These are phyloP conservation scores for Heliconius melpomene DNA, from an alignment of 1,140 invertebrate genomes.

Conservation along the genomic window DNA sequence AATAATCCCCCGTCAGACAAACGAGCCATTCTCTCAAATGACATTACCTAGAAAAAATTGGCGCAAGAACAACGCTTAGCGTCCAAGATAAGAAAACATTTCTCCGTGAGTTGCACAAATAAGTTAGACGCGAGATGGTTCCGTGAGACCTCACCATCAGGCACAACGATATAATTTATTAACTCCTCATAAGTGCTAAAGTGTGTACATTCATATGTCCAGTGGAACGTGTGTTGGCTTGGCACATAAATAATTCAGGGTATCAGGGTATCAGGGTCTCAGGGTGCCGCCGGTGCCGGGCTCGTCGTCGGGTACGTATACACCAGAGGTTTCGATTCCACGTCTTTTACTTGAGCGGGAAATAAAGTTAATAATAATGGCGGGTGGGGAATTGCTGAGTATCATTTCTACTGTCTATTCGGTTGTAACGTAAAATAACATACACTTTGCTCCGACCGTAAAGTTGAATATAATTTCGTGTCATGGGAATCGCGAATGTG, in stretches of 20 bases:
- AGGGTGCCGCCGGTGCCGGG: slow-evolving; percentile 17
- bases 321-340: slow-evolving; percentile 46
- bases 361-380: slow-evolving; percentile 51
- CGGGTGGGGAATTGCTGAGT: slow-evolving; percentile 40
- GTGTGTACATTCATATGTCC: slow-evolving; percentile 77
- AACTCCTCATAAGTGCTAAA: slow-evolving; percentile 79
- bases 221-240: slow-evolving; percentile 50
- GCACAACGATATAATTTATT: slow-evolving; percentile 74
- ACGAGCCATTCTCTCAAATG: slow-evolving; percentile 26
- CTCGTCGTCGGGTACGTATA: slow-evolving; percentile 31
- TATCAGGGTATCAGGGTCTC: slow-evolving; percentile 50
- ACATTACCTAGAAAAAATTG: slow-evolving; percentile 32
- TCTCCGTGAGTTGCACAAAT: slow-evolving; percentile 48
- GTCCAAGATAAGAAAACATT: slow-evolving; percentile 11
- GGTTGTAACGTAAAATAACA: slow-evolving; percentile 44
- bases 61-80: slow-evolving; percentile 23
- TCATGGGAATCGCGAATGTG: slow-evolving; percentile 37
- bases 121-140: slow-evolving; percentile 42
- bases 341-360: slow-evolving; percentile 48
- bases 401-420: slow-evolving; percentile 44
- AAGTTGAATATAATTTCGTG: slow-evolving; percentile 47
- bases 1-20: slow-evolving; percentile 31
- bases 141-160: slow-evolving; percentile 62
- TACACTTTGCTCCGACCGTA: slow-evolving; percentile 40
- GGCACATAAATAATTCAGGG: slow-evolving; percentile 63